Evolutionary conservation across 2,797 vertebrate genomes (phyloP).

Genomic region (Todus mexicanus): DNA sequence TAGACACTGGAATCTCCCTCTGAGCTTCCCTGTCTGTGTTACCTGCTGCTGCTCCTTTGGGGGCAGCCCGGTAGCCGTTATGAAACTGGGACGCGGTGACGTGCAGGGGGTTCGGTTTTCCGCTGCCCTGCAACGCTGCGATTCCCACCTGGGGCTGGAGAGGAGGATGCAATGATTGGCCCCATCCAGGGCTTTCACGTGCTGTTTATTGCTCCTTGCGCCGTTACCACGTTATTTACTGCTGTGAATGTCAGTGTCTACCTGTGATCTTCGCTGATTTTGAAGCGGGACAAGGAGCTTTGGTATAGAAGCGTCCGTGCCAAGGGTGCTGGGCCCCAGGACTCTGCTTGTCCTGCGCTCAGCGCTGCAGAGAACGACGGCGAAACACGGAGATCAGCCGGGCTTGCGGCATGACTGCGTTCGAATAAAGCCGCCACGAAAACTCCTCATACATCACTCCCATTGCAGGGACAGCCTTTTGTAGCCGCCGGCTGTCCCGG

Average conservation of each 20-base stretch:
- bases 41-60: background rate
- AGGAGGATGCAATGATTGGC: background rate
- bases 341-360: background rate
- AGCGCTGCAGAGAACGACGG: background rate
- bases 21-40: background rate
- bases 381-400: background rate
- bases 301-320: background rate
- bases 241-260: too few relatives aligned
- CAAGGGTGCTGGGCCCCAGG: background rate
- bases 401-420: background rate
- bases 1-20: background rate
- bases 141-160: background rate
- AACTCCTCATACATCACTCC: background rate
- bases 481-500: background rate
- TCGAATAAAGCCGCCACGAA: background rate
- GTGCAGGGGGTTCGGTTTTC: background rate
- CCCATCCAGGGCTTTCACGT: background rate
- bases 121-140: background rate
- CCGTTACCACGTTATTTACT: background rate
- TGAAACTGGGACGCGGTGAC: accelerated
- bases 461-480: background rate
- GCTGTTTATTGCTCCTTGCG: background rate
- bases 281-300: background rate
- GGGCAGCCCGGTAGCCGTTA: too few relatives aligned
- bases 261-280: background rate